Evolutionary conservation across 2,888 invertebrate genomes (phyloP).

Genomic region (Caradrina clavipalpis): DNA sequence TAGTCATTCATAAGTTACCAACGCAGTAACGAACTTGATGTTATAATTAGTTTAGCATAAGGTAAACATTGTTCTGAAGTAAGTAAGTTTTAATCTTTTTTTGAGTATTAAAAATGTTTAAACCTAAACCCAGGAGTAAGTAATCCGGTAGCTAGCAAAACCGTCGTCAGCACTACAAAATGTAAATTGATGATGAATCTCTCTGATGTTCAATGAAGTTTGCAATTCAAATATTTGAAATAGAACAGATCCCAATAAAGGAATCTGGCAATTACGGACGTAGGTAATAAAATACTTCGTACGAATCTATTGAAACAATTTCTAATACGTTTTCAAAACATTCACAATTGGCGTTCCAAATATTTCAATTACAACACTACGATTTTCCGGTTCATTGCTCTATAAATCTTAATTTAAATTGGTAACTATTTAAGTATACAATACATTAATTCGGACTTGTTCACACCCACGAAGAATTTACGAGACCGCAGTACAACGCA

Average conservation of each 20-base stretch:
- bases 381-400: slow-evolving; percentile 18
- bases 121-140: too few species aligned
- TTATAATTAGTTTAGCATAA: too few species aligned
- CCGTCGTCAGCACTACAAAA: background rate
- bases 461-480: slow-evolving; percentile 45
- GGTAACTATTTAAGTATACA: slow-evolving; percentile 21
- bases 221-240: slow-evolving; percentile 1
- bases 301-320: slow-evolving; percentile 12
- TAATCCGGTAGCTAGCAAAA: background rate
- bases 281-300: slow-evolving; percentile 10
- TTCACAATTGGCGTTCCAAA: slow-evolving; percentile 15
- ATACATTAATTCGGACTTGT: slow-evolving; percentile 45
- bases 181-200: too few species aligned
- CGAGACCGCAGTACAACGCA: slow-evolving; percentile 47
- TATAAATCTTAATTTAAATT: slow-evolving; percentile 33
- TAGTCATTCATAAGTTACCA: too few species aligned
- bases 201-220: background rate
- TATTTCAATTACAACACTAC: slow-evolving; percentile 19
- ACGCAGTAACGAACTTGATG: too few species aligned
- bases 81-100: too few species aligned
- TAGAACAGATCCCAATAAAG: background rate
- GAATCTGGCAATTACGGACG: background rate
- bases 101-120: too few species aligned
- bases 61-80: too few species aligned
- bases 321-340: slow-evolving; percentile 9